Evolutionary conservation across 1,140 invertebrate genomes (phyloP), one percentile per base, ranked within the genome.

Genomic region (Achroia grisella): DNA sequence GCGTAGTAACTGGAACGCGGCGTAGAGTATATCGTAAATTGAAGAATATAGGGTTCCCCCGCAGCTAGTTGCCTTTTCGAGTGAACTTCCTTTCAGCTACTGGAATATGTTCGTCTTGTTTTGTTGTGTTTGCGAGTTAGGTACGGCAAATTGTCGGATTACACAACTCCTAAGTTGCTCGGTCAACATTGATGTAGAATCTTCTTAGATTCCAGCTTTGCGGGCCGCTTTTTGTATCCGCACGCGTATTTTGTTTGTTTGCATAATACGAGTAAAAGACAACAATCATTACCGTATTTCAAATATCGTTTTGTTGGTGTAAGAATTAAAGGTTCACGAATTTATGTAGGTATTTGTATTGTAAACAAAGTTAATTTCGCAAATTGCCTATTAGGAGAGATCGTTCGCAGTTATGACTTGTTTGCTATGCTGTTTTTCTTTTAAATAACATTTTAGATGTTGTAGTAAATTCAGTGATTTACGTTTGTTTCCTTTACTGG

Each of bases 41-140:
- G 55, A 63, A 67, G 62, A 77, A 73, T 77, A 74, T 76, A 82
- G 72, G 70, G 70, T 71, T 80, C 71, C 64, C 66, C 59, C 62
- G 54, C 67, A 70, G 72, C 72, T 67, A 76, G 74, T 72, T 71
- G 72, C 72, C 71, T 78, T 73, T 80, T 72, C 62, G 63, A 74
- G 65, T 66, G 72, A 73, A 77, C 67, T 81, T 78, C 73, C 77
- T 76, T 74, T 67, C 60, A 67, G 63, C 53, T 57, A 49, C 59
- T 73, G 70, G 70, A 75, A 79, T 76, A 68, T 78, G 71, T 71
- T 75, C 65, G 52, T 56, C 50, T 77, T 77, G 70, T 79, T 74
- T 74, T 82, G 75, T 79, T 82, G 53, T 81, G 69, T 76, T 82
- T 77, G 61, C 62, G 71, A 80, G 71, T 77, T 79, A 74, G 64